A percentile compares a stretch with the other conserved stretches of the same genome.
These are phyloP conservation scores for Dyspetes luteomarginatus DNA, from an alignment of 2,888 invertebrate species.

Conservation along the genomic window DNA sequence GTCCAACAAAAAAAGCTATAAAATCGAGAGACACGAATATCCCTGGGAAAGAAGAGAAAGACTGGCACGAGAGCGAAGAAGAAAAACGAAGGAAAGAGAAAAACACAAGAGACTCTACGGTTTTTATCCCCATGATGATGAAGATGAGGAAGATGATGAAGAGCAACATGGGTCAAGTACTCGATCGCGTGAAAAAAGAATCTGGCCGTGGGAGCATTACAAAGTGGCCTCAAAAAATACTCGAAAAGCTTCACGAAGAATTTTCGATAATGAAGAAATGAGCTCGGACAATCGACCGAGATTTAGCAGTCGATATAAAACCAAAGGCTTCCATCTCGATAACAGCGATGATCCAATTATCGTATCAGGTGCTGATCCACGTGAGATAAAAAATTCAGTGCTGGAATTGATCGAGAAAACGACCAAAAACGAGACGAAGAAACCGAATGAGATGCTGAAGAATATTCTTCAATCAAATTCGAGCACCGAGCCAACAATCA, in stretches of 20 bases:
- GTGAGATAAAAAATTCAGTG: conserved; percentile 63
- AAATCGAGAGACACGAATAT: conserved; percentile 75
- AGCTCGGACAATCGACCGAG: conserved; percentile 70
- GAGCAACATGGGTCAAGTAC: conserved; percentile 60
- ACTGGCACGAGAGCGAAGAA: conserved; percentile 68
- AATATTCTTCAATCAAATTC: not conserved
- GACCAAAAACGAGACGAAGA: not conserved
- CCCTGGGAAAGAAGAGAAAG: conserved; percentile 81
- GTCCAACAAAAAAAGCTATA: conserved; percentile 60
- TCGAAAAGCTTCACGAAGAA: conserved; percentile 22
- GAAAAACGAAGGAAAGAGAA: conserved; percentile 45
- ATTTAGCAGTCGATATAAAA: conserved; percentile 75
- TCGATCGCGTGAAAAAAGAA: conserved; percentile 36
- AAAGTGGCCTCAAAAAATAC: conserved; percentile 60
- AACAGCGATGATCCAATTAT: conserved; percentile 44
- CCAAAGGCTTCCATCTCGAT: not conserved
- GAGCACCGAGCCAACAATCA: not conserved
- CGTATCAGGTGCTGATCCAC: conserved; percentile 51
- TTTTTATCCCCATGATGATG: conserved; percentile 40
- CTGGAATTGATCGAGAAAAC: conserved; percentile 43
- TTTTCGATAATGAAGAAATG: conserved; percentile 66
- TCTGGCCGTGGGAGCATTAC: conserved; percentile 71
- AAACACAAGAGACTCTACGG: conserved; percentile 51
- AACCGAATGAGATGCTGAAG: not conserved
- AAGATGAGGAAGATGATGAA: conserved; percentile 63